phyloP scores from a whole-genome alignment of 2,888 invertebrate genomes.

The Drosophila setosimentum region DNA sequence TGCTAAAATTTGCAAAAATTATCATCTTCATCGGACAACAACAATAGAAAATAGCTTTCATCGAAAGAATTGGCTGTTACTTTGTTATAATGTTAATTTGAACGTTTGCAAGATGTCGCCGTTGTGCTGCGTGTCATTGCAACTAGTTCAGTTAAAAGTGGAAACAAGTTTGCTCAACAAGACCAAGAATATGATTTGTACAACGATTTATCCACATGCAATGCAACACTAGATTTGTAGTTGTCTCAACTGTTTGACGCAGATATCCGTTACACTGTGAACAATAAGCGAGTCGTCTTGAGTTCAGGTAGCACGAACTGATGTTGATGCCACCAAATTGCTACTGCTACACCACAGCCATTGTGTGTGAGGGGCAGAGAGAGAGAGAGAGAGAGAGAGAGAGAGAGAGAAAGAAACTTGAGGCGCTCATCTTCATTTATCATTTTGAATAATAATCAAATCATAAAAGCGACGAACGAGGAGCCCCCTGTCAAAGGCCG shows the following conservation, averaged over 20 bases:
- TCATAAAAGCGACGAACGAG: constrained; percentile 68
- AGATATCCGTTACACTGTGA: constrained; percentile 36
- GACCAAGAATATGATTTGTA: background rate
- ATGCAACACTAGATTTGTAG: background rate
- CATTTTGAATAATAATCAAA: constrained; percentile 82
- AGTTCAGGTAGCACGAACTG: constrained; percentile 61
- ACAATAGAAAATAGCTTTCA: no score
- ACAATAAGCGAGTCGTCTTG: background rate
- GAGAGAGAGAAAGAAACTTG: constrained; percentile 9
- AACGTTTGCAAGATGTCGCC: background rate
- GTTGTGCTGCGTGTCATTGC: background rate
- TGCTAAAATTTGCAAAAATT: no score
- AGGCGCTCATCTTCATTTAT: constrained; percentile 77
- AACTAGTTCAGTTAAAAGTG: background rate
- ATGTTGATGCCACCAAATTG: constrained; percentile 56
- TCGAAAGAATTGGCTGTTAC: no score
- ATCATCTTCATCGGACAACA: no score
- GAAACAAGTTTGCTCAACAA: background rate
- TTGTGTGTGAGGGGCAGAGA: background rate
- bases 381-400: background rate
- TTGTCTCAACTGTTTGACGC: background rate
- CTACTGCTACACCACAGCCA: constrained; percentile 69
- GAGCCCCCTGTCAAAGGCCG: constrained; percentile 55
- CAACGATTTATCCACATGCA: background rate
- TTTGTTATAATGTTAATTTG: no score